Evolutionary conservation across 23 tunicate genomes (phyloP).

Genomic region (Trididemnum clinides): DNA sequence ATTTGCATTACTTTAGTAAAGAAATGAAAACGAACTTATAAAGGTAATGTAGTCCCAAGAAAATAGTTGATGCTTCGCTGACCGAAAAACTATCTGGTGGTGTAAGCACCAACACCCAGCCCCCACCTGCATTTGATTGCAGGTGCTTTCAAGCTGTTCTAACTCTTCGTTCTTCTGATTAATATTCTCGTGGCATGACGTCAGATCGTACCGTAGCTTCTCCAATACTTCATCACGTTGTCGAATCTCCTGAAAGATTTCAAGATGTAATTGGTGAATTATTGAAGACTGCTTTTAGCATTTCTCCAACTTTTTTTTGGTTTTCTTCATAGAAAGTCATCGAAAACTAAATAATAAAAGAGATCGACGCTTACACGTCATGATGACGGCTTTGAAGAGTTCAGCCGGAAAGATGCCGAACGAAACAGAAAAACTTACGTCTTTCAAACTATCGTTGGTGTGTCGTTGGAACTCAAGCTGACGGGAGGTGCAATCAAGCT

Average conservation of each 20-base stretch:
- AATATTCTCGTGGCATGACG: constrained; percentile 53
- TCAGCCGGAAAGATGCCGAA: no score
- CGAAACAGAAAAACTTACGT: constrained; percentile 13
- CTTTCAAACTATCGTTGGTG: constrained; percentile 45
- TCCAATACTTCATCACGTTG: constrained; percentile 70
- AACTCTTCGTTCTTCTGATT: constrained; percentile 65
- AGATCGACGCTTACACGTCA: no score
- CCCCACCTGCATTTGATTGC: constrained; percentile 94
- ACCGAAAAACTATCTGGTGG: no score
- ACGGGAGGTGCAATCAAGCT: constrained; percentile 35
- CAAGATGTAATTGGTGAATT: not conserved
- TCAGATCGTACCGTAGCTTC: constrained; percentile 57
- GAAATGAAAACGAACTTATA: no score
- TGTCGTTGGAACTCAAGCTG: constrained; percentile 70
- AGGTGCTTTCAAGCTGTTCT: constrained; percentile 69
- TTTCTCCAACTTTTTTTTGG: no score
- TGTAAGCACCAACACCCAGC: no score
- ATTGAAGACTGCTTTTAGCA: not conserved
- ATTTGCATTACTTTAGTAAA: no score
- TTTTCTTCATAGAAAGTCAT: not conserved
- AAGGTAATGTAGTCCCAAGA: no score
- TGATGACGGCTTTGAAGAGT: no score
- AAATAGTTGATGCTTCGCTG: no score
- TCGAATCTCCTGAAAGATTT: constrained; percentile 62
- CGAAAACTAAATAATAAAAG: no score